Evolutionary conservation across 1,140 invertebrate genomes (phyloP), one percentile per base, ranked within the genome.

Genomic region (Paraescarpia echinospica): DNA sequence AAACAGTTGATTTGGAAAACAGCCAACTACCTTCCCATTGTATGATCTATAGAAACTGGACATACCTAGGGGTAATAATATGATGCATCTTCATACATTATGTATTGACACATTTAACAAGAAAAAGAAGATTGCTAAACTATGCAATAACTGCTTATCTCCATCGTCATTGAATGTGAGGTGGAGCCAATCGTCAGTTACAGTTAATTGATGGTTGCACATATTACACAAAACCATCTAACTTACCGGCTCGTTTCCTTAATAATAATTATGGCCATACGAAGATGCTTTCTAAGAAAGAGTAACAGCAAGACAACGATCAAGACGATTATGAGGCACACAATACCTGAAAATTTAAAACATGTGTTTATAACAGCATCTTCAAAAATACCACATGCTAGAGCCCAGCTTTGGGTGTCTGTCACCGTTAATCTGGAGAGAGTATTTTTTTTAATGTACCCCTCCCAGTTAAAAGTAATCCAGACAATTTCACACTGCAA

Each of bases 231-330:
- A 77, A 77, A 77, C 59, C 18, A 4, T 77, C 22, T 77, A 31
- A 77, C 59, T 77, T 27, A 77, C 59, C 59, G 59, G 96, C 98
- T 97, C 97, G 98, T 96, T 97, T 98, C 95, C 92, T 96, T 96
- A 91, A 99, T 99, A 0, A 99, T 96, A 9, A 98, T 98, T 92
- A 99, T 98, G 1, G 99, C 99, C 92, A 99, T 97, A 22, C 96
- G 96, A 91, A 99, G 98, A 93, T 98, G 97, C 90, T 97, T 98
- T 41, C 98, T 96, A 18, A 99, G 96, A 95, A 99, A 98, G 48
- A 99, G 96, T 0, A 99, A 96, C 12, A 99, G 96, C 12, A 99
- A 94, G 0, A 99, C 90, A 34, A 96, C 94, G 35, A 97, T 95
- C 0, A 94, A 33, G 9, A 98, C 96, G 35, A 97, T 92, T 0